phyloP scores from a whole-genome alignment of 2,888 invertebrate species.

The Euplexia lucipara region DNA sequence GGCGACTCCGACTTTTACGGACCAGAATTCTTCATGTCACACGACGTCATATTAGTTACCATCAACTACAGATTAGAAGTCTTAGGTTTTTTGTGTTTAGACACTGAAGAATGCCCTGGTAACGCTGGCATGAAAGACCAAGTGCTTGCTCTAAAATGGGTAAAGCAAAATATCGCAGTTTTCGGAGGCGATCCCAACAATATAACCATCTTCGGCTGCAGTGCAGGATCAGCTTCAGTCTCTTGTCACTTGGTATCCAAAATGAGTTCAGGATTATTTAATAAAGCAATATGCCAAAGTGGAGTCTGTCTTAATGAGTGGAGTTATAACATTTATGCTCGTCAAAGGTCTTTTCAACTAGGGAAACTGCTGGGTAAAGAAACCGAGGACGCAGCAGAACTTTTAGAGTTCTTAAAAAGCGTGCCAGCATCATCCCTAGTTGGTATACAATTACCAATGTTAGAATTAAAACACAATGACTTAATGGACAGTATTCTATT shows the following conservation, averaged over 20 bases:
- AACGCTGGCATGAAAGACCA: constrained; percentile 89
- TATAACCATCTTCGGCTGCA: constrained; percentile 87
- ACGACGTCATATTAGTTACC: constrained; percentile 85
- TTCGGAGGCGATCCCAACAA: constrained; percentile 86
- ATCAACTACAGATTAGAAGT: constrained; percentile 88
- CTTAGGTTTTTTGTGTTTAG: constrained; percentile 86
- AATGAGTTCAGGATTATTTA: constrained; percentile 84
- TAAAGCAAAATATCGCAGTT: constrained; percentile 82
- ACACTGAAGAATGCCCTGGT: constrained; percentile 86
- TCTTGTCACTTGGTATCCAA: constrained; percentile 84
- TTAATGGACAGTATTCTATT: constrained; percentile 81
- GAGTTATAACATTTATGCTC: constrained; percentile 80
- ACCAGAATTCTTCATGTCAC: constrained; percentile 86
- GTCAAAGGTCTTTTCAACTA: constrained; percentile 84
- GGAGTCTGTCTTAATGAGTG: constrained; percentile 87
- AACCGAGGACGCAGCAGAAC: constrained; percentile 79
- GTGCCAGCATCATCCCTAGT: constrained; percentile 78
- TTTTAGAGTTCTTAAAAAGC: constrained; percentile 78
- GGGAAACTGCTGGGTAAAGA: constrained; percentile 83
- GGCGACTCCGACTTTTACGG: constrained; percentile 88
- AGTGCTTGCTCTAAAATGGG: constrained; percentile 87
- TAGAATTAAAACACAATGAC: constrained; percentile 74
- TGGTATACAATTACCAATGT: constrained; percentile 78
- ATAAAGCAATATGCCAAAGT: constrained; percentile 89
- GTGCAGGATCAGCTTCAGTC: constrained; percentile 84